Evolutionary conservation across 2,113 vertebrate species (phyloP).

Genomic region (Herpailurus yagouaroundi): DNA sequence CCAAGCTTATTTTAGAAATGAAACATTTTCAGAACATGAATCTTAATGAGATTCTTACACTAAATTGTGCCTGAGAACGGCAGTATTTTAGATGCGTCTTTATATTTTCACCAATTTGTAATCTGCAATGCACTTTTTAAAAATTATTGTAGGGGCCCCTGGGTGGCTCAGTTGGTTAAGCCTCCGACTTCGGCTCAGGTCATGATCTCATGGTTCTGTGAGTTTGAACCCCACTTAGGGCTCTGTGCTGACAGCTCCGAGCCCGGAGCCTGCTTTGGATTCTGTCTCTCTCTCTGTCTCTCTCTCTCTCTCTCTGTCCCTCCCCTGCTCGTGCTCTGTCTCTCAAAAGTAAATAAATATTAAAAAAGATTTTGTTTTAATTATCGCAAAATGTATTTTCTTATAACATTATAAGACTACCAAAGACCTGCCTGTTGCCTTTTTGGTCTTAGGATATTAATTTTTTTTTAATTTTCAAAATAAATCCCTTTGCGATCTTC

Average conservation of each 20-base stretch:
- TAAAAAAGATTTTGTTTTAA: not conserved
- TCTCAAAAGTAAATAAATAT: too few relatives aligned
- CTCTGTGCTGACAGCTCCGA: too few relatives aligned
- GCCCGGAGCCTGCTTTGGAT: too few relatives aligned
- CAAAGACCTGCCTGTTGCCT: not conserved
- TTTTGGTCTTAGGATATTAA: not conserved
- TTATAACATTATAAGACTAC: not conserved
- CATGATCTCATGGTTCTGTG: too few relatives aligned
- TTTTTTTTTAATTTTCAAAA: not conserved
- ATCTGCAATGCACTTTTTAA: not conserved
- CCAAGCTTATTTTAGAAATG: not conserved
- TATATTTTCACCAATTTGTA: not conserved
- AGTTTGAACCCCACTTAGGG: too few relatives aligned
- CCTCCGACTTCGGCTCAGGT: too few relatives aligned
- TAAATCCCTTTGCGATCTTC: not conserved
- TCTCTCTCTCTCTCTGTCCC: too few relatives aligned
- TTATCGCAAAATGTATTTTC: not conserved
- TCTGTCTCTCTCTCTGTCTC: too few relatives aligned
- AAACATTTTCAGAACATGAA: not conserved
- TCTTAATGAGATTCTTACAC: conserved; percentile 6
- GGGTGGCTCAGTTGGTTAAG: too few relatives aligned
- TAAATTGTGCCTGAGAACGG: not conserved
- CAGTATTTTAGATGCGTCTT: not conserved
- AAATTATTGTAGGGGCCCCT: not conserved
- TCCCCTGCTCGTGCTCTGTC: too few relatives aligned